Conservation (phyloP, 2,113 vertebrate species). For the Paratilapia polleni region DNA sequence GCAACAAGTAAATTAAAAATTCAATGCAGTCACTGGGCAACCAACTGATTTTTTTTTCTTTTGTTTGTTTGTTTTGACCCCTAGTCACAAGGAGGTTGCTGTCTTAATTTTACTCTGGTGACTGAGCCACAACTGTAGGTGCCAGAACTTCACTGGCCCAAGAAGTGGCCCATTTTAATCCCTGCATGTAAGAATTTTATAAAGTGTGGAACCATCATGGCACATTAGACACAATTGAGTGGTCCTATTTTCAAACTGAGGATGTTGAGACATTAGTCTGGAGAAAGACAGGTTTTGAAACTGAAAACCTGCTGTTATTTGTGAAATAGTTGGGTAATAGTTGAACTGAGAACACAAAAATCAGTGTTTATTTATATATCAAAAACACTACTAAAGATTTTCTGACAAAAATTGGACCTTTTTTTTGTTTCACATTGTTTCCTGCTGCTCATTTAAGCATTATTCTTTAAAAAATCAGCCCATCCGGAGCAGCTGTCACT, state of each 20-base stretch:
- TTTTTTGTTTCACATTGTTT: background rate
- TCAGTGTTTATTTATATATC: background rate
- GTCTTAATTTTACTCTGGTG: too few species aligned
- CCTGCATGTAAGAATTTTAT: too few species aligned
- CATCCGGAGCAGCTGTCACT: background rate
- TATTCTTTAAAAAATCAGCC: background rate
- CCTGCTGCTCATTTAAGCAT: background rate
- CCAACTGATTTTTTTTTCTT: too few species aligned
- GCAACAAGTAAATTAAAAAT: too few species aligned
- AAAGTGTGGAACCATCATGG: too few species aligned
- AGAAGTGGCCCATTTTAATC: too few species aligned
- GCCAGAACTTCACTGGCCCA: too few species aligned
- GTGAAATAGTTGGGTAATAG: background rate
- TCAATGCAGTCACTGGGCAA: too few species aligned
- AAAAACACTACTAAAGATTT: rapidly evolving
- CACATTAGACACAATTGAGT: background rate
- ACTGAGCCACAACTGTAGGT: too few species aligned
- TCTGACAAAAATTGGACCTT: background rate
- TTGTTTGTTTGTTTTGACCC: too few species aligned
- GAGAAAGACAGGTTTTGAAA: background rate
- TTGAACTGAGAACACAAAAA: background rate
- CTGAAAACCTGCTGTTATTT: background rate
- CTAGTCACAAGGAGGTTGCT: too few species aligned
- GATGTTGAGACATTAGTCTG: background rate
- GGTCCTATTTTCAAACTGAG: background rate